Evolutionary conservation across 2,113 vertebrate genomes (phyloP), one percentile per base, ranked within the genome.

Genomic region (Trematocara zebra): DNA sequence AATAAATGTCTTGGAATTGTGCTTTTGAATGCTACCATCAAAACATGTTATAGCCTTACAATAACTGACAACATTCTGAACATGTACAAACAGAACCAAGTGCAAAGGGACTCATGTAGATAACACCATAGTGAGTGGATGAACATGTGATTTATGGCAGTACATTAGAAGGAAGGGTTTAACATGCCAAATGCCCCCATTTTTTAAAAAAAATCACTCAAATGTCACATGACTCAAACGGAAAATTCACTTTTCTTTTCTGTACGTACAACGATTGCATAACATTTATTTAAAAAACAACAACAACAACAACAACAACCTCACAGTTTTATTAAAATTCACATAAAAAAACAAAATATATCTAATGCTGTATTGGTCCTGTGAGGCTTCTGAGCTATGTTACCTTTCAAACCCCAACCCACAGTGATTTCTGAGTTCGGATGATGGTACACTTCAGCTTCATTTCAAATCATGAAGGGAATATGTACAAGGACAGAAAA

Each of bases 281-380:
- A 87, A 51, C 42, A 42, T 79, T 85, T 91, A 51, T 81, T 74
- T 2, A 0, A 84, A 92, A 94, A 94, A 81, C 31, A 52, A 9
- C 1, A 4, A n/a, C 9, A 52, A 9, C 1, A 4, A n/a, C 9
- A 49, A 28, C 8, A 56, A 80, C 47, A 15, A 18, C 40, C 74
- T 37, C 17, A 76, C 26, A 51, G 11, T 83, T 81, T 84, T 81
- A 92, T 88, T 57, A 91, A 87, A 94, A 93, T 85, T 80, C 54
- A 86, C 33, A 87, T 54, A 53, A 74, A 84, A 88, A 81, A 2
- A 0, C 8, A 87, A 79, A 91, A 82, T 80, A 88, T 59, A 56
- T 85, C 20, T 81, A 35, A 82, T n/a, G 56, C 31, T 33, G 23
- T 11, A 31, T 37, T 35, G 35, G 84, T 81, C 86, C 57, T 82